phyloP scores from a whole-genome alignment of 2,113 vertebrate species.

The Syngnathus floridae region DNA sequence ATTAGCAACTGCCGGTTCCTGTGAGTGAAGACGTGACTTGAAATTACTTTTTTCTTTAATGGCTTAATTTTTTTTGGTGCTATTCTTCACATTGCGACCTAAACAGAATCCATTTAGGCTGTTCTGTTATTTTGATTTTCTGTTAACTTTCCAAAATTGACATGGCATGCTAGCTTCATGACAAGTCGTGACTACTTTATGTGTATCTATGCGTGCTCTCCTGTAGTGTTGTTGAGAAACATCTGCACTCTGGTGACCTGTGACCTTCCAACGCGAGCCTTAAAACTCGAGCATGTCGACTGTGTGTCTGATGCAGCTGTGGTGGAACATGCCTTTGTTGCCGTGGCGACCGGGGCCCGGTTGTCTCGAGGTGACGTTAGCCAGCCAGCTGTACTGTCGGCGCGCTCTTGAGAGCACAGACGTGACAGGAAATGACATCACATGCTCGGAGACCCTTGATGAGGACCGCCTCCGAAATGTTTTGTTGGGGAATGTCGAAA shows the following conservation, averaged over 20 bases:
- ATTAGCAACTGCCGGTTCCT: no score
- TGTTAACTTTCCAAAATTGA: not conserved
- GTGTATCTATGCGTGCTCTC: not conserved
- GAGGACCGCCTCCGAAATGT: not conserved
- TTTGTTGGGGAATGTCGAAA: not conserved
- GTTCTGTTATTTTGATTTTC: not conserved
- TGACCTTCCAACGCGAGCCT: no score
- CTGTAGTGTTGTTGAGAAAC: no score
- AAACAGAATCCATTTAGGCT: no score
- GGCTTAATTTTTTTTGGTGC: no score
- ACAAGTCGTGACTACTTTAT: not conserved
- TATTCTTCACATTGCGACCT: no score
- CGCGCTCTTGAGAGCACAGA: constrained; percentile 16
- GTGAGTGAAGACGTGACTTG: no score
- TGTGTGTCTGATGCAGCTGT: not conserved
- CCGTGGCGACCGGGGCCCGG: constrained; percentile 10
- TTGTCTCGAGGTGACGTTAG: constrained; percentile 28
- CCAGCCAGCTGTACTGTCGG: constrained; percentile 9
- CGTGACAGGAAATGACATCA: constrained; percentile 48
- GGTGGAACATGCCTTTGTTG: constrained; percentile 18
- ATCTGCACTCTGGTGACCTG: no score
- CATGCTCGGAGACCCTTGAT: not conserved
- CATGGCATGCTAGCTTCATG: not conserved
- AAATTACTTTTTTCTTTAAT: no score
- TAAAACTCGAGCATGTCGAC: not conserved